Base-by-base conservation (phyloP, 2,113 vertebrate genomes). In the Laticauda laticaudata region DNA sequence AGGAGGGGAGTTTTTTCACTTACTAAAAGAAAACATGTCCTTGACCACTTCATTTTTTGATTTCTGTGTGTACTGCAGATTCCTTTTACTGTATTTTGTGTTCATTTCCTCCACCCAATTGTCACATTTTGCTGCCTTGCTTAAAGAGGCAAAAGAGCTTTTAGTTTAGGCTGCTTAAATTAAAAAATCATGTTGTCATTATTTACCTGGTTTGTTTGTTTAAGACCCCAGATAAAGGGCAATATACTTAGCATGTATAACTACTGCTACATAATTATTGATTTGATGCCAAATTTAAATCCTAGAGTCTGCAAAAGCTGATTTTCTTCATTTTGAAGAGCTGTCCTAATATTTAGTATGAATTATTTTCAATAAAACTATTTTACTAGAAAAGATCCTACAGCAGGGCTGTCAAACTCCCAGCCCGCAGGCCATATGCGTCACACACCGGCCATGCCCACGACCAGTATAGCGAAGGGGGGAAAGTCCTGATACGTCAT, bases 41-140 rank as follows among this genome's bases (percentile, higher is more conserved):
- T 92, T 90, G 43, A 26, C 90, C 56, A 93, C 94, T 90, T 93
- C 75, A 39, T 75, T 2, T 26, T 24, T 12, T 69, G 89, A 89
- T 85, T 34, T 90, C 90, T 92, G 51, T 55, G 87, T 53, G 24
- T 86, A 51, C 20, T 20, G 81, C n/a, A 11, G 0, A 93, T 54
- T 2, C 91, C 51, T 59, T 88, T 88, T 57, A 61, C 8, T 61
- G 24, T 61, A 39, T 81, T 75, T 54, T 21, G 2, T 34, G n/a
- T 43, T 39, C 24, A 55, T 53, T 45, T 9, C 64, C 39, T 9
- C 34, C 88, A 64, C 15, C 43, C 43, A 12, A 9, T 10, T 81
- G 11, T 51, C 56, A 51, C 48, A 75, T 87, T 61, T 26, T 57
- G 26, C 29, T 75, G 6, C 26, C 89, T 91, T n/a, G 20, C 15